Conservation (phyloP, 1,140 invertebrate species). For the Bathynomus jamesi region DNA sequence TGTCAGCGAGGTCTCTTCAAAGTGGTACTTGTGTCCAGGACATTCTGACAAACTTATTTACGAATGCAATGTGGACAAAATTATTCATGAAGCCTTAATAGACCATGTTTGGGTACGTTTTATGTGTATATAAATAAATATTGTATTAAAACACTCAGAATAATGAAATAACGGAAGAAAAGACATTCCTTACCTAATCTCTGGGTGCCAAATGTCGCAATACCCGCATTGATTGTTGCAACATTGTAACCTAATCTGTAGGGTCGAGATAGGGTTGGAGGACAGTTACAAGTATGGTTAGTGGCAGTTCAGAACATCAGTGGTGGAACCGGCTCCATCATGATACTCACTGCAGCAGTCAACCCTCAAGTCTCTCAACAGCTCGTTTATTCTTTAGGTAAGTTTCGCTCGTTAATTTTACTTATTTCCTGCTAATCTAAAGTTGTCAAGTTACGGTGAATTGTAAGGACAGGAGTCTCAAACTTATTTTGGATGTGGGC, state of each 20-base stretch:
- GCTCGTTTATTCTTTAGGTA: slow-evolving; percentile 61
- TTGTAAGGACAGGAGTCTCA: neutral
- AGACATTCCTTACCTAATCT: too few species aligned
- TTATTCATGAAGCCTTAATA: slow-evolving; percentile 54
- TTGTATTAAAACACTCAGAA: slow-evolving; percentile 20
- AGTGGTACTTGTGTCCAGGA: slow-evolving; percentile 53
- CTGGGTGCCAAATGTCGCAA: too few species aligned
- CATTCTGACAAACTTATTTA: slow-evolving; percentile 52
- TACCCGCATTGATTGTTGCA: too few species aligned
- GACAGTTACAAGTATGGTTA: slow-evolving; percentile 52
- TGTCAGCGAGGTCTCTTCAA: slow-evolving; percentile 60
- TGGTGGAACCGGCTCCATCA: slow-evolving; percentile 51
- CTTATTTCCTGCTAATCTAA: neutral
- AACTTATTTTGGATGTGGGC: too few species aligned
- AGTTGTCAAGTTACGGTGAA: neutral
- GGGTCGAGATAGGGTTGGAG: slow-evolving; percentile 42
- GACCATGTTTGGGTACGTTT: slow-evolving; percentile 53
- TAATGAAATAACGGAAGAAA: neutral
- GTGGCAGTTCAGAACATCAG: slow-evolving; percentile 65
- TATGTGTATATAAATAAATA: slow-evolving; percentile 15
- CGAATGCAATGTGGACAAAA: slow-evolving; percentile 55
- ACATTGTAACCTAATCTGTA: too few species aligned
- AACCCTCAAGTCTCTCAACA: slow-evolving; percentile 55
- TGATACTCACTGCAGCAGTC: slow-evolving; percentile 63
- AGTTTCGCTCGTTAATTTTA: slow-evolving; percentile 20